phyloP scores from a whole-genome alignment of 2,113 vertebrate species.

The Uria lomvia region DNA sequence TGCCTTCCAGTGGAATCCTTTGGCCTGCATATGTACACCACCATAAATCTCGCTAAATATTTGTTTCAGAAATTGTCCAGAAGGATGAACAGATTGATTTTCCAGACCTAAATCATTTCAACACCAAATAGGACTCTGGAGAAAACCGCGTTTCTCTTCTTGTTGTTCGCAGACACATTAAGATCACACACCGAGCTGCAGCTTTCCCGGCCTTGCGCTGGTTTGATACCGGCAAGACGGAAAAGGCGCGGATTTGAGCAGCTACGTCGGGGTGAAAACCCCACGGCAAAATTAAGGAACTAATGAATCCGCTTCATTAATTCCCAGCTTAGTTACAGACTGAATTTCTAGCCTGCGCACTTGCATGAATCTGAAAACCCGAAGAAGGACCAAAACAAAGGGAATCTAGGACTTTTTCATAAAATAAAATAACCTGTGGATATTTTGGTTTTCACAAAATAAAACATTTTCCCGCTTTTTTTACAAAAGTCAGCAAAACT shows the following conservation, averaged over 20 bases:
- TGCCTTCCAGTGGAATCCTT: constrained; percentile 67
- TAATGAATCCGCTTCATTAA: neutral
- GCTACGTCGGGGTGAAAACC: neutral
- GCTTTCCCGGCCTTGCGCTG: constrained; percentile 10
- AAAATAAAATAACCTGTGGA: neutral
- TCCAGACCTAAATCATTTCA: constrained; percentile 75
- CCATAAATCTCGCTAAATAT: constrained; percentile 77
- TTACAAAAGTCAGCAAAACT: neutral
- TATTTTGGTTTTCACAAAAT: neutral
- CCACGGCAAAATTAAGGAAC: neutral
- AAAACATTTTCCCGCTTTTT: neutral
- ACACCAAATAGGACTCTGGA: constrained; percentile 69
- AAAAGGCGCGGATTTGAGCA: neutral
- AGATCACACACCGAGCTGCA: constrained; percentile 55
- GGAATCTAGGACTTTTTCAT: neutral
- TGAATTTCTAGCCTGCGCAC: neutral
- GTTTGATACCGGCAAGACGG: neutral
- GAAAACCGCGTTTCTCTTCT: constrained; percentile 64
- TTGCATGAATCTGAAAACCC: neutral
- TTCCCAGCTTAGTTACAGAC: neutral
- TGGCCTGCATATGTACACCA: constrained; percentile 45
- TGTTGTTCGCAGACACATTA: constrained; percentile 60
- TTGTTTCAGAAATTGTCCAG: constrained; percentile 79
- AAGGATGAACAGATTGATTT: constrained; percentile 75
- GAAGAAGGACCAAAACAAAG: neutral